Evolutionary conservation across 2,888 invertebrate genomes (phyloP), one percentile per base, ranked within the genome.

Genomic region (Ichneumoninae sp.): DNA sequence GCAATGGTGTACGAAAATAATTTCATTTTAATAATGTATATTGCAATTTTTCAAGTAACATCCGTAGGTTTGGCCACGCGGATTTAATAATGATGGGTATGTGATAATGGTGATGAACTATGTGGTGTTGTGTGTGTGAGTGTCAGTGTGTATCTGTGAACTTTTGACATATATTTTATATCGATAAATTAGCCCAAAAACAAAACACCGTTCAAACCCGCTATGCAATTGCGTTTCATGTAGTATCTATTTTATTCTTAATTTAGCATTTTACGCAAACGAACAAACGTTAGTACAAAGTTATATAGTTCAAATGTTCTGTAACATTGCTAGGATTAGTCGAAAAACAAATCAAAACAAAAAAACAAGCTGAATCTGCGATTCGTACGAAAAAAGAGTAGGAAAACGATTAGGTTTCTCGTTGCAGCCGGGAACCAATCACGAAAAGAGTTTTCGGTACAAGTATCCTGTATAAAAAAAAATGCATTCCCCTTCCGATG

Each of bases 281-380:
- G 33, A 71, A 72, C 66, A 62, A 77, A 74, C 22, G 65, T 52
- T 68, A 77, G 22, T 36, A 70, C 19, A 26, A 19, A 6, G 26
- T 36, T 69, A 78, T 40, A 52, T 70, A 57, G 70, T 47, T 13
- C 60, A 13, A 47, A 36, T 62, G 22, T 79, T 57, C 30, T 19
- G 22, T 16, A 7, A 79, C 22, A 68, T 71, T 80, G 76, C 69
- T 80, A 66, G 33, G 70, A 76, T 83, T 83, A 83, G 80, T 71
- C 36, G 7, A 54, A 75, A 69, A 78, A 47, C n/a, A n/a, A n/a
- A n/a, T n/a, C 7, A 71, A 26, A 8, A 77, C 65, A 79, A 40
- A 60, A 57, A 68, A 66, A 71, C 65, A 65, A 26, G 30, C 40
- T 13, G 36, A 22, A 52, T 16, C 57, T 33, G 40, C 19, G 13